A percentile compares a stretch with the other conserved stretches of the same genome.
Conservation (phyloP, 2,797 vertebrate species). For the Manis crassicaudata region DNA sequence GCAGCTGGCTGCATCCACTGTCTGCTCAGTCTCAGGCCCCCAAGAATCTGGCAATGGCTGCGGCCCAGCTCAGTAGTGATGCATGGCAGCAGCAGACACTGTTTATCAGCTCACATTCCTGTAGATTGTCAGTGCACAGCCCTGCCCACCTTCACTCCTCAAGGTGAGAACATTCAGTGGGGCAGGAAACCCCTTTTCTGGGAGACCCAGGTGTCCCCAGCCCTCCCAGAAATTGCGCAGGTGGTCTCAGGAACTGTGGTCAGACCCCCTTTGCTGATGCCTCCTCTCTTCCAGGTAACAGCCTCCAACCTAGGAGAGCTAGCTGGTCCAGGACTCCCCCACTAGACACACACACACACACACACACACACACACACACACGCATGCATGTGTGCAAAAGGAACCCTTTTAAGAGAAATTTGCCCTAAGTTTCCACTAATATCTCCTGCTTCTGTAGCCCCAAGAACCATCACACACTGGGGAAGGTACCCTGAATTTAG, state of each 20-base stretch:
- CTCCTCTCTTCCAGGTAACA: background rate
- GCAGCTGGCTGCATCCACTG: background rate
- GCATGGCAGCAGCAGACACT: background rate
- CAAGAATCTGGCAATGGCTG: background rate
- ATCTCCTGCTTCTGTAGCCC: background rate
- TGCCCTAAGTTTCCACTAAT: background rate
- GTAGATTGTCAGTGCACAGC: no score
- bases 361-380: no score
- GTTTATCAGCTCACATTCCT: background rate
- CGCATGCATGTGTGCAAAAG: no score
- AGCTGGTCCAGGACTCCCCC: background rate
- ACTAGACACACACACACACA: rapidly evolving
- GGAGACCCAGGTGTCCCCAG: background rate
- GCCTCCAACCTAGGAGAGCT: background rate
- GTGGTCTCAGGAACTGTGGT: background rate
- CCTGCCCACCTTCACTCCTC: background rate
- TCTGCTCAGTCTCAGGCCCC: background rate
- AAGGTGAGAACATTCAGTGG: background rate
- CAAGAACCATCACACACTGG: background rate
- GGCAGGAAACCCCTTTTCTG: background rate
- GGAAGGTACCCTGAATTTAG: background rate
- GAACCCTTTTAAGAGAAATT: background rate
- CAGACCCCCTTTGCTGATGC: background rate
- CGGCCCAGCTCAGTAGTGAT: background rate
- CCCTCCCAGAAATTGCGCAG: background rate